Conservation (phyloP, 2,888 invertebrate genomes). For the Nomada ruficornis region DNA sequence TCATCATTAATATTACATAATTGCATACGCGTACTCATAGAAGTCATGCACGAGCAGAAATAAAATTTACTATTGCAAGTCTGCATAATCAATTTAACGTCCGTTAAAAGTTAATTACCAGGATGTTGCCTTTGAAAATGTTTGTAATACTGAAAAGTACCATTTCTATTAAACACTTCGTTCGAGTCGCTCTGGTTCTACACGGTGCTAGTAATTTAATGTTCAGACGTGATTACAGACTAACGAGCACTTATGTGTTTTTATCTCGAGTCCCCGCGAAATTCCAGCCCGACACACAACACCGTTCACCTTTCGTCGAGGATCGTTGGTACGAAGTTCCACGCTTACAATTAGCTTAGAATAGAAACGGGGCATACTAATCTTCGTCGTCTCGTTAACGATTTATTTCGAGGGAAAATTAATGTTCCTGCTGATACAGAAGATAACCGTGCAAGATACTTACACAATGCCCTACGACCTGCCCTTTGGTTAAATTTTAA, state of each 20-base stretch:
- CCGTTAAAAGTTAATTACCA: no score
- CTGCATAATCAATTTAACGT: no score
- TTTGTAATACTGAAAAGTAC: no score
- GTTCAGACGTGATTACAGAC: background rate
- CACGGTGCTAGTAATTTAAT: background rate
- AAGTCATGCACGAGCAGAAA: no score
- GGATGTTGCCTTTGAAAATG: no score
- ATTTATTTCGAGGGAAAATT: background rate
- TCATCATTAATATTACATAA: background rate
- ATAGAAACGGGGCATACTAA: slow-evolving; percentile 3
- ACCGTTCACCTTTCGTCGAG: slow-evolving; percentile 35
- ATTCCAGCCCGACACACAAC: slow-evolving; percentile 35
- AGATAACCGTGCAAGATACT: background rate
- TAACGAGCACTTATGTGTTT: slow-evolving; percentile 23
- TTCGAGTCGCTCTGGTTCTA: background rate
- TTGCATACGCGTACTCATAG: no score
- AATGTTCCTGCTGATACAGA: background rate
- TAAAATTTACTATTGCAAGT: no score
- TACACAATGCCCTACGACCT: no score
- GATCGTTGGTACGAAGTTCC: slow-evolving; percentile 10
- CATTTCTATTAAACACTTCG: background rate
- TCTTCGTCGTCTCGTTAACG: background rate
- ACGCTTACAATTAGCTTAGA: background rate
- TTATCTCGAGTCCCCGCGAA: slow-evolving; percentile 26
- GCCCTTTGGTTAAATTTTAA: background rate